A percentile compares a stretch with the other conserved stretches of the same genome.
Conservation (phyloP, 2,888 invertebrate species). For the Operophtera brumata region DNA sequence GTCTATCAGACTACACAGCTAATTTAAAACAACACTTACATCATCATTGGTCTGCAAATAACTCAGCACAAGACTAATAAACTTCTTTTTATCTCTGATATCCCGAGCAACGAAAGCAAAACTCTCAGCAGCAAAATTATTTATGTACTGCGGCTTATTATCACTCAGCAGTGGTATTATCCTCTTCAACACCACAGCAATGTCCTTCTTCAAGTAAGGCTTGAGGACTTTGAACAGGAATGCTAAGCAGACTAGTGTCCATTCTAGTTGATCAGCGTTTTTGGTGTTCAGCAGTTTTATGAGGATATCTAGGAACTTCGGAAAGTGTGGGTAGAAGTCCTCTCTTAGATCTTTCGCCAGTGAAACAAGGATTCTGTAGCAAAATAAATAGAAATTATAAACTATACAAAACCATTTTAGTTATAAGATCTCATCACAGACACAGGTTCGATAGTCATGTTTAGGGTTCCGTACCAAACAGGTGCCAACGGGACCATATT, state of each 20-base stretch:
- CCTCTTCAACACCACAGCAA: constrained; percentile 85
- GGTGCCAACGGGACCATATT: too few species aligned
- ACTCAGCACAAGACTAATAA: constrained; percentile 85
- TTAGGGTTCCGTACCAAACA: too few species aligned
- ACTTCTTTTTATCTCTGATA: constrained; percentile 88
- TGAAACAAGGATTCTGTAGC: constrained; percentile 88
- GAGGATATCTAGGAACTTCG: constrained; percentile 86
- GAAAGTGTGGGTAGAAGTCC: constrained; percentile 94
- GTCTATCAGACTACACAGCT: too few species aligned
- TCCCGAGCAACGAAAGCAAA: constrained; percentile 97
- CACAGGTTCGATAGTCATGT: too few species aligned
- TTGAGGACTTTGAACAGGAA: constrained; percentile 95
- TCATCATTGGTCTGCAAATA: constrained; percentile 84
- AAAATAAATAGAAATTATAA: constrained; percentile 6
- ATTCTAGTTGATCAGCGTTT: constrained; percentile 92
- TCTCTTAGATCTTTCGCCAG: constrained; percentile 92
- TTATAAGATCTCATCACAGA: too few species aligned
- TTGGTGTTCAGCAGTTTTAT: constrained; percentile 86
- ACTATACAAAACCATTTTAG: too few species aligned
- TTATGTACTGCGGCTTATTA: constrained; percentile 89
- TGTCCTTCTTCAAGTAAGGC: constrained; percentile 89
- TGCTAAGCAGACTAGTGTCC: constrained; percentile 91
- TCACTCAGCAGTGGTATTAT: constrained; percentile 89
- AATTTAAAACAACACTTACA: constrained; percentile 72
- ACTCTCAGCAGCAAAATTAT: constrained; percentile 97